Evolutionary conservation across 1,140 invertebrate species (phyloP).

Genomic region (Acromyrmex heyeri): DNA sequence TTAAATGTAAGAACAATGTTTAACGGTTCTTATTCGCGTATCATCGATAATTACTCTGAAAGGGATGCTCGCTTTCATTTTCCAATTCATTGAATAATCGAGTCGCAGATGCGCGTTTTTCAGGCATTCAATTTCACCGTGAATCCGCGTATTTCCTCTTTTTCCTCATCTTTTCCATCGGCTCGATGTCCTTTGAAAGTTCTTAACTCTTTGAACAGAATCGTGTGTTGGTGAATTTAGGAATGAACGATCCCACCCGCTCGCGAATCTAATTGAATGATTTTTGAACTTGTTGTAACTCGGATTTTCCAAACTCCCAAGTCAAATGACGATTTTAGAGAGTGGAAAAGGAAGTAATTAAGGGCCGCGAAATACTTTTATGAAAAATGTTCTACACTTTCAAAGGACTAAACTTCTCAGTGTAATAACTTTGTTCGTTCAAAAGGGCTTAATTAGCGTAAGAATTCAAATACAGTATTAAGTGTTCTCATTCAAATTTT

Average conservation of each 20-base stretch:
- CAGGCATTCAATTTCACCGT: constrained; percentile 29
- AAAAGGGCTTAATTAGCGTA: constrained; percentile 7
- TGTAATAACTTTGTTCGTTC: background rate
- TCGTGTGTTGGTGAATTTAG: constrained; percentile 11
- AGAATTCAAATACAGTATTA: constrained; percentile 25
- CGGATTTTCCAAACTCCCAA: constrained; percentile 55
- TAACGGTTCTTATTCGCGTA: constrained; percentile 17
- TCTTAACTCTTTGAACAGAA: constrained; percentile 63
- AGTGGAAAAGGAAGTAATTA: constrained; percentile 53
- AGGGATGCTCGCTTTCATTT: constrained; percentile 17
- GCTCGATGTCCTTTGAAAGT: constrained; percentile 59
- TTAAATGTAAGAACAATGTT: constrained; percentile 13
- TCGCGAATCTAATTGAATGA: constrained; percentile 69
- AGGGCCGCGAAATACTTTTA: constrained; percentile 15
- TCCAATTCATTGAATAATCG: constrained; percentile 57
- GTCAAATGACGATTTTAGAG: constrained; percentile 47
- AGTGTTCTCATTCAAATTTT: background rate
- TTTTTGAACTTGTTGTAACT: constrained; percentile 72
- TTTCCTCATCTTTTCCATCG: constrained; percentile 8
- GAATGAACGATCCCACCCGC: constrained; percentile 34
- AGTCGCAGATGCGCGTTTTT: constrained; percentile 19
- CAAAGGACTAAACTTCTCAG: background rate
- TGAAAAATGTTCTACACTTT: constrained; percentile 34
- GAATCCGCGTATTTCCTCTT: background rate
- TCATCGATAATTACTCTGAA: constrained; percentile 44